Percentiles rank a stretch among this genome's conserved stretches.
These are phyloP conservation scores for Rhineura floridana DNA, from an alignment of 2,113 vertebrate genomes.

Conservation along the genomic window DNA sequence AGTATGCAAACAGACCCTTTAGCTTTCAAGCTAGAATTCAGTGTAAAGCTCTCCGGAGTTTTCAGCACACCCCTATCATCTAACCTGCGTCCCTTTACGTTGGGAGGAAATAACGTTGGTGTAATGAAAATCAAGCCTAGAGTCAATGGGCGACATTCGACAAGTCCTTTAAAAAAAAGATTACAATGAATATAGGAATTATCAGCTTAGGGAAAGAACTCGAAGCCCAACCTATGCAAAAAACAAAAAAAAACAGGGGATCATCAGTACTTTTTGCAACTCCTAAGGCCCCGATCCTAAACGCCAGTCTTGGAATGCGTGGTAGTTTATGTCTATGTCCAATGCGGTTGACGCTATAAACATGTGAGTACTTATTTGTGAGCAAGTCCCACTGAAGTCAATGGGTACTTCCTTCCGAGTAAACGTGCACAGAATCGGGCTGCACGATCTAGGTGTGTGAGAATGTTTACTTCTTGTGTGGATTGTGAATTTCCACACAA, in stretches of 20 bases:
- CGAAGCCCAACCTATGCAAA: neutral
- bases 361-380: neutral
- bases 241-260: neutral
- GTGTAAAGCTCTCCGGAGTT: conserved; percentile 33
- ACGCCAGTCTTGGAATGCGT: neutral
- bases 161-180: neutral
- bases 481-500: neutral
- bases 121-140: neutral
- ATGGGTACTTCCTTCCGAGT: neutral
- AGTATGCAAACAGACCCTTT: conserved; percentile 43
- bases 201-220: neutral
- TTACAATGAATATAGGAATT: neutral
- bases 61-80: neutral
- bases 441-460: neutral
- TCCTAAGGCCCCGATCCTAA: neutral
- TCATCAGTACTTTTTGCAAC: neutral
- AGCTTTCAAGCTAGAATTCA: conserved; percentile 24
- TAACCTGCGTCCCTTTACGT: conserved; percentile 28
- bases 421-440: neutral
- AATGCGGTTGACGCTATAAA: neutral
- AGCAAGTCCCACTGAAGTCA: neutral
- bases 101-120: neutral
- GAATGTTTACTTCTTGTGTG: neutral
- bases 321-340: neutral
- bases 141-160: neutral